Evolutionary conservation across 2,797 vertebrate genomes (phyloP).

Genomic region (Aselliscus stoliczkanus): DNA sequence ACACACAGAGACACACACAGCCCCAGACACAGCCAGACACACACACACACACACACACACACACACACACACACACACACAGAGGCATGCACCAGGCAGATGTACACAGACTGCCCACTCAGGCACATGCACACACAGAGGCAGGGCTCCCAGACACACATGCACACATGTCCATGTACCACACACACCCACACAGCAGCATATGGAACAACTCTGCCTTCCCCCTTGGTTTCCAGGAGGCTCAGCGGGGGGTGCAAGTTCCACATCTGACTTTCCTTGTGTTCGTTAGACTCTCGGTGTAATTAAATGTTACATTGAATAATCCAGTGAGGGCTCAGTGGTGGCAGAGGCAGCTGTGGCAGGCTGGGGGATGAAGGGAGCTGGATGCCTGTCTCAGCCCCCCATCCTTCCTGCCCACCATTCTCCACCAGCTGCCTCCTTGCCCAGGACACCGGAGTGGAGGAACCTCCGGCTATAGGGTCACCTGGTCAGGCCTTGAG

Average conservation of each 20-base stretch:
- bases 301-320: constrained; percentile 75
- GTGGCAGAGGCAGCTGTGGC: background rate
- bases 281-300: constrained; percentile 64
- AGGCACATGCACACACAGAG: background rate
- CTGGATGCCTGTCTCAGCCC: background rate
- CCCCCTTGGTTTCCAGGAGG: constrained; percentile 60
- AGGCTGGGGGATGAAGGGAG: background rate
- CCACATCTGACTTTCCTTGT: constrained; percentile 76
- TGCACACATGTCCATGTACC: rapidly evolving
- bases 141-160: background rate
- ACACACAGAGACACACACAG: background rate
- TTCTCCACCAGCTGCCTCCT: background rate
- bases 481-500: background rate
- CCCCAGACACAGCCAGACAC: background rate
- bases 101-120: too few species aligned
- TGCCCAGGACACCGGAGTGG: background rate
- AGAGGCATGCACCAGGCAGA: background rate
- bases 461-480: background rate
- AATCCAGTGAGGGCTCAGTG: constrained; percentile 4
- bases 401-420: background rate
- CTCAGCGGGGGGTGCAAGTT: constrained; percentile 46
- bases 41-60: background rate
- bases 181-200: background rate
- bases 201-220: constrained; percentile 61
- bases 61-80: background rate